These are phyloP conservation scores for Oreochromis spilurus DNA, from an alignment of 2,113 vertebrate species.

Conservation along the genomic window DNA sequence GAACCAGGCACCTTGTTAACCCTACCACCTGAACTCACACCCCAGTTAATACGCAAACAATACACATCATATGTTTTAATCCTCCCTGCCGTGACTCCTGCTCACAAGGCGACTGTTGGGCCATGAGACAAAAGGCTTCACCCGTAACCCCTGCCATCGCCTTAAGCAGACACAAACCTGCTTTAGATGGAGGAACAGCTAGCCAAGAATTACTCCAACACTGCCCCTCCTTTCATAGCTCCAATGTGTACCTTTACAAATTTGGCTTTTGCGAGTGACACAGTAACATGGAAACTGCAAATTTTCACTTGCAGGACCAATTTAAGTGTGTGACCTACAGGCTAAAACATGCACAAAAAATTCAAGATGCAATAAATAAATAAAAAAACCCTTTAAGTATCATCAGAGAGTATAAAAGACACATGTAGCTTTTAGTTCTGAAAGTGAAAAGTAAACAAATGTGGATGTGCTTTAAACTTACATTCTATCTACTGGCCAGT, in stretches of 20 bases:
- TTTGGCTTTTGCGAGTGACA: neutral
- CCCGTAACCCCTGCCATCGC: neutral
- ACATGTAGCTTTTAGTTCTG: neutral
- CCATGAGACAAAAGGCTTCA: neutral
- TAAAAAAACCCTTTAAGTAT: neutral
- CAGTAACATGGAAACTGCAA: neutral
- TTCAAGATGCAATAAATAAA: neutral
- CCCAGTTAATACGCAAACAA: slow-evolving; percentile 37
- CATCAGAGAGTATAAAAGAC: neutral
- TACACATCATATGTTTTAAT: neutral
- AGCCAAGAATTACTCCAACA: neutral
- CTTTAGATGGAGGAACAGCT: neutral
- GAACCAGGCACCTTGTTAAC: slow-evolving; percentile 60
- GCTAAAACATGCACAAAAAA: neutral
- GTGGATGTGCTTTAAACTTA: rapidly evolving
- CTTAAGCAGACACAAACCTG: neutral
- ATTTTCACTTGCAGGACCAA: neutral
- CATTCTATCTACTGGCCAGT: neutral
- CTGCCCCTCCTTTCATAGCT: neutral
- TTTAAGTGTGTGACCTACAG: neutral
- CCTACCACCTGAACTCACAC: slow-evolving; percentile 67
- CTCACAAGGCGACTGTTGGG: neutral
- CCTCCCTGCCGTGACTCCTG: neutral
- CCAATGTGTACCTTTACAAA: neutral
- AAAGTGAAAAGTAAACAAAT: neutral